A percentile compares a stretch with the other conserved stretches of the same genome.
phyloP scores from a whole-genome alignment of 2,113 vertebrate species.

The Thunnus maccoyii region DNA sequence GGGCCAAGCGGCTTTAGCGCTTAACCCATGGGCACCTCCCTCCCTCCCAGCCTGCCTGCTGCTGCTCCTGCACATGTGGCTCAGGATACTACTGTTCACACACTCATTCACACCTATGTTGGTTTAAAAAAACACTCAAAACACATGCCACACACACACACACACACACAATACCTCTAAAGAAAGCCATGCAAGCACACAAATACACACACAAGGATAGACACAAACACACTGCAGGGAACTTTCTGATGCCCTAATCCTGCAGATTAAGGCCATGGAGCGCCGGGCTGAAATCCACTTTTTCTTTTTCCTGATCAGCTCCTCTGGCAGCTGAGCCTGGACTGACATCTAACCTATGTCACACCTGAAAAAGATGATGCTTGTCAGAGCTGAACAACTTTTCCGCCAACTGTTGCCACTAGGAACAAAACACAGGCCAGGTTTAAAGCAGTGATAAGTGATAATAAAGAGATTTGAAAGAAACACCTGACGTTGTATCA shows the following conservation, averaged over 20 bases:
- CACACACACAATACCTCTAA: background rate
- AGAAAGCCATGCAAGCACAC: constrained; percentile 5
- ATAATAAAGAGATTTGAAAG: too few species aligned
- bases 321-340: background rate
- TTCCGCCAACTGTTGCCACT: constrained; percentile 1
- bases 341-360: constrained; percentile 7
- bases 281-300: constrained; percentile 66
- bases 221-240: constrained; percentile 31
- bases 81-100: constrained; percentile 8
- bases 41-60: constrained; percentile 11
- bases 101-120: constrained; percentile 38
- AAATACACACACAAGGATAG: background rate
- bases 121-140: constrained; percentile 4
- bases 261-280: constrained; percentile 83
- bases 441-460: too few species aligned
- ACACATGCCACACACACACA: background rate
- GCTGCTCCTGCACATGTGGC: constrained; percentile 59
- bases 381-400: background rate
- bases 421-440: background rate
- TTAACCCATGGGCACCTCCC: constrained; percentile 74
- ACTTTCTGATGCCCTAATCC: constrained; percentile 74
- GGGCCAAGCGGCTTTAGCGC: constrained; percentile 85
- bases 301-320: constrained; percentile 61
- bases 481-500: too few species aligned
- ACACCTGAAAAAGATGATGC: constrained; percentile 5